These are phyloP conservation scores for Orientallactaga bullata DNA, from an alignment of 2,113 vertebrate genomes.

Conservation along the genomic window DNA sequence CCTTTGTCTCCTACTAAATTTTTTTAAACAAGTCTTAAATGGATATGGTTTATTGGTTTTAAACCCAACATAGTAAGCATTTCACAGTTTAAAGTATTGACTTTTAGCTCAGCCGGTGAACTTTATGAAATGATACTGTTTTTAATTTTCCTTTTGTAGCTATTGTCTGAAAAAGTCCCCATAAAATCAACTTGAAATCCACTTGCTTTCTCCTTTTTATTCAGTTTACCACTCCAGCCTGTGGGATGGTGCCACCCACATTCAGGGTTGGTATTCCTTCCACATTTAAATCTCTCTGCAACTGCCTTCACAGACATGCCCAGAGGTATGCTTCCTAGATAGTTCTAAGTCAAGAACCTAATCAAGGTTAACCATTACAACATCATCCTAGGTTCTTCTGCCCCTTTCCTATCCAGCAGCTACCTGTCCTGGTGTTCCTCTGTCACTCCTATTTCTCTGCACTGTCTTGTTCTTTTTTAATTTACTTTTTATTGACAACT, in stretches of 20 bases:
- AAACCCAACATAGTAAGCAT: neutral
- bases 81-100: conserved; percentile 50
- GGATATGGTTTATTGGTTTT: conserved; percentile 42
- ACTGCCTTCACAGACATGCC: no score
- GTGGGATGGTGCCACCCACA: neutral
- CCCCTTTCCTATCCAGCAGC: neutral
- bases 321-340: neutral
- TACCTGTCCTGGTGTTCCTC: neutral
- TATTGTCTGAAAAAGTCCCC: neutral
- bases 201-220: no score
- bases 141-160: neutral
- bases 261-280: neutral
- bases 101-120: neutral
- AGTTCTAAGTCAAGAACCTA: neutral
- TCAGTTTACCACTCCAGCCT: neutral
- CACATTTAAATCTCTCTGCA: neutral
- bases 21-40: conserved; percentile 21
- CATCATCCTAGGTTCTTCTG: neutral
- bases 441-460: neutral
- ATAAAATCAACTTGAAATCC: neutral
- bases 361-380: neutral
- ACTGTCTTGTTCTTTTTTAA: no score
- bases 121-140: neutral
- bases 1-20: neutral
- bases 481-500: no score